Evolutionary conservation across 2,888 invertebrate genomes (phyloP).

Genomic region (Calephelis perditalis): DNA sequence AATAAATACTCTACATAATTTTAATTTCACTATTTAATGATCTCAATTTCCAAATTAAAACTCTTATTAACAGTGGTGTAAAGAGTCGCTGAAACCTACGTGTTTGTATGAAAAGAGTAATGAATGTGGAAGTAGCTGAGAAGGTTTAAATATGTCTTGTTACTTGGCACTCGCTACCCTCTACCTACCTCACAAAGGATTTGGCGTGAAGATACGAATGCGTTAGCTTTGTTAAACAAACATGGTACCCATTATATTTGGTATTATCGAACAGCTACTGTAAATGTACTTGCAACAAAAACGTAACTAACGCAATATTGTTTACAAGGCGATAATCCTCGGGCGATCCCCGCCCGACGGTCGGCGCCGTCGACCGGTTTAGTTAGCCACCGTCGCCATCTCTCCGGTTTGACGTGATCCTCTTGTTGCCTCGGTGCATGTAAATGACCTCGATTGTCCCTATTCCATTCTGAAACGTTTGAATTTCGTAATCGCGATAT

Average conservation of each 20-base stretch:
- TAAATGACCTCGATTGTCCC: conserved; percentile 65
- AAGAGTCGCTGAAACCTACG: no score
- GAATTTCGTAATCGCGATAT: conserved; percentile 11
- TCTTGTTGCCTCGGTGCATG: conserved; percentile 67
- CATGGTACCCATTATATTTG: neutral
- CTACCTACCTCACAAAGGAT: no score
- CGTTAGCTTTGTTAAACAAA: neutral
- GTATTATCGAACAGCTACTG: conserved; percentile 14
- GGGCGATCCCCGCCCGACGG: conserved; percentile 46
- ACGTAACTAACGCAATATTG: conserved; percentile 61
- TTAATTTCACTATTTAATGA: no score
- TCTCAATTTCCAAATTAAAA: no score
- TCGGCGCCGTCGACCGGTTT: conserved; percentile 75
- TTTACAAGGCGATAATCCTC: conserved; percentile 71
- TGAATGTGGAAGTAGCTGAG: no score
- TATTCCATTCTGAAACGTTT: conserved; percentile 27
- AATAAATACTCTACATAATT: no score
- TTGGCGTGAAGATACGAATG: no score
- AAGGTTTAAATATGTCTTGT: no score
- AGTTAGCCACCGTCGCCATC: conserved; percentile 61
- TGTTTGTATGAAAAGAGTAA: no score
- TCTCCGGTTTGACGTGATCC: conserved; percentile 73
- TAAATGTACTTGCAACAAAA: conserved; percentile 27
- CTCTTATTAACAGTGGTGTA: no score
- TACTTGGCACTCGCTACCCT: no score